Base-by-base conservation (phyloP, 2,113 vertebrate species). In the Rana temporaria region DNA sequence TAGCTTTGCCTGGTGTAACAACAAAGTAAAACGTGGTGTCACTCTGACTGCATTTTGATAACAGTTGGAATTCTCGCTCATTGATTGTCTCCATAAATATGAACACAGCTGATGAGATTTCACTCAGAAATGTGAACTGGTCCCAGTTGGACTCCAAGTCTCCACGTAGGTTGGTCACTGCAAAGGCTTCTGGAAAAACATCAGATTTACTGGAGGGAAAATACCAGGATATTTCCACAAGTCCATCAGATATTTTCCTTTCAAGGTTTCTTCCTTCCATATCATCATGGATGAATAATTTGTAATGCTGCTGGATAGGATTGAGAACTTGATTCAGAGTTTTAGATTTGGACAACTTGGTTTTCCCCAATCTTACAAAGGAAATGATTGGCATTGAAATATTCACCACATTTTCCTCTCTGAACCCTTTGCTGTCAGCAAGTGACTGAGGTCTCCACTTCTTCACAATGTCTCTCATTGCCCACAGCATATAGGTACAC, bases 191-290 rank as follows among this genome's bases (percentile, higher is more conserved):
- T 0, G 86, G 78, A 60, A 90, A 90, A 8, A 89, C 17, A 48
- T 89, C 89, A 24, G 84, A 38, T 53, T 87, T 87, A 62, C 0
- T 87, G 0, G 1, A 86, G n/a, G 94, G 92, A 63, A 94, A 87
- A 87, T 85, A 90, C 94, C 94, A 96, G 1, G 86, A 86, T 4
- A 95, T 84, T 81, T 95, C 94, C 7, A 95, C 89, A 16, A 96
- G 77, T 6, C 95, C 95, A 64, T 92, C 88, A 1, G 93, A 89
- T 38, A 95, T 90, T 84, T 85, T 90, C 55, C 88, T 86, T 2
- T 90, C 91, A 9, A 90, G 38, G 30, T 88, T 78, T 0, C 87
- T 90, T 82, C 83, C 79, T 17, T 91, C 85, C 73, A 87, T 85
- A 3, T 88, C 90, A 4, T 77, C 85, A 84, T 95, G 91, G 30